Percentiles rank a stretch among this genome's conserved stretches.
These are phyloP conservation scores for Philopotamus ludificatus DNA, from an alignment of 1,140 invertebrate genomes.

Conservation along the genomic window DNA sequence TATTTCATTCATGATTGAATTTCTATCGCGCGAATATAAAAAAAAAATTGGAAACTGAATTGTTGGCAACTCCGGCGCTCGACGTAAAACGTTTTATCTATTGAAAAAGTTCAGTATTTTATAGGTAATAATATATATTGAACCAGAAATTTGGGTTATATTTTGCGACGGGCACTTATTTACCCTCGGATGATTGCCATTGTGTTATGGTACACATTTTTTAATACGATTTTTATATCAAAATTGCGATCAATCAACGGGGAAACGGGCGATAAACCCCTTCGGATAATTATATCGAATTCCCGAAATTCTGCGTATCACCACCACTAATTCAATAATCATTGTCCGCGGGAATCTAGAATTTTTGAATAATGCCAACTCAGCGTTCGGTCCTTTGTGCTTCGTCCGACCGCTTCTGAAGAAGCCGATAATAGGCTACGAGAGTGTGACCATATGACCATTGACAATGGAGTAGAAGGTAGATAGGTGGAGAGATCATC, in stretches of 20 bases:
- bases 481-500: neutral
- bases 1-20: no score
- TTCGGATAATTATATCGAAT: constrained; percentile 28
- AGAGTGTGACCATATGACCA: constrained; percentile 32
- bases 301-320: constrained; percentile 40
- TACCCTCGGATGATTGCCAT: constrained; percentile 12
- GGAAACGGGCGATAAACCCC: neutral
- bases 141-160: neutral
- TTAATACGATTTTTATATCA: neutral
- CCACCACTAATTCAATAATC: constrained; percentile 42
- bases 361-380: constrained; percentile 36
- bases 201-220: constrained; percentile 29
- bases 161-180: constrained; percentile 19
- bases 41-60: no score
- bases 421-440: constrained; percentile 14
- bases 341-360: constrained; percentile 33
- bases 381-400: constrained; percentile 34
- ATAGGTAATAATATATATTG: constrained; percentile 11
- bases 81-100: neutral
- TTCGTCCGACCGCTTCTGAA: constrained; percentile 27
- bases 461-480: constrained; percentile 7
- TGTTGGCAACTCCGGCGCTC: no score
- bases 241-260: neutral
- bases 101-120: neutral
- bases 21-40: no score